phyloP scores from a whole-genome alignment of 2,888 invertebrate genomes.

The Chromoteleia sp. region DNA sequence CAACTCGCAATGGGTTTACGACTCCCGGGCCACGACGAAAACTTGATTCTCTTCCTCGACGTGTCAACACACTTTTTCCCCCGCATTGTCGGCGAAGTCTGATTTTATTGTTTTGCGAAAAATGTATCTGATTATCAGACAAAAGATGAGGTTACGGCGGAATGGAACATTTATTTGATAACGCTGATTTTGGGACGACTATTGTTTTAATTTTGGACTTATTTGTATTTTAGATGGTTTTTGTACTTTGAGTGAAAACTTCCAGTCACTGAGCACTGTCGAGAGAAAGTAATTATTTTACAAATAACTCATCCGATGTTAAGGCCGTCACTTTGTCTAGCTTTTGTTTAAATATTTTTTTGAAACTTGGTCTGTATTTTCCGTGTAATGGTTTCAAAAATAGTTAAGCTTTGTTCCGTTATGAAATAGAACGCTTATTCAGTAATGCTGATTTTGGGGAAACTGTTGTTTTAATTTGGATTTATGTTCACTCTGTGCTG shows the following conservation, averaged over 20 bases:
- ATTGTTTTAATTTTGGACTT: not conserved
- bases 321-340: too few relatives aligned
- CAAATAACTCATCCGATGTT: too few relatives aligned
- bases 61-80: conserved; percentile 67
- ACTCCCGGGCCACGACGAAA: conserved; percentile 58
- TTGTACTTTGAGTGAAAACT: too few relatives aligned
- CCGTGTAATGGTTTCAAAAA: too few relatives aligned
- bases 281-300: too few relatives aligned
- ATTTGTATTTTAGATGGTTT: too few relatives aligned
- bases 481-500: not conserved
- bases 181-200: conserved; percentile 3
- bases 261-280: too few relatives aligned
- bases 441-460: conserved; percentile 13
- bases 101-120: conserved; percentile 63
- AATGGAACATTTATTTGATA: conserved; percentile 42
- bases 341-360: too few relatives aligned
- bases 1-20: conserved; percentile 65
- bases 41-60: conserved; percentile 63
- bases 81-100: conserved; percentile 52
- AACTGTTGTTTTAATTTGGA: not conserved
- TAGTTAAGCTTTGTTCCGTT: too few relatives aligned
- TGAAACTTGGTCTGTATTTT: too few relatives aligned
- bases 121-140: conserved; percentile 49
- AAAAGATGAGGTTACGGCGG: not conserved
- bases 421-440: too few relatives aligned